phyloP scores from a whole-genome alignment of 2,797 vertebrate genomes.

The Parotocinclus haroldoi region DNA sequence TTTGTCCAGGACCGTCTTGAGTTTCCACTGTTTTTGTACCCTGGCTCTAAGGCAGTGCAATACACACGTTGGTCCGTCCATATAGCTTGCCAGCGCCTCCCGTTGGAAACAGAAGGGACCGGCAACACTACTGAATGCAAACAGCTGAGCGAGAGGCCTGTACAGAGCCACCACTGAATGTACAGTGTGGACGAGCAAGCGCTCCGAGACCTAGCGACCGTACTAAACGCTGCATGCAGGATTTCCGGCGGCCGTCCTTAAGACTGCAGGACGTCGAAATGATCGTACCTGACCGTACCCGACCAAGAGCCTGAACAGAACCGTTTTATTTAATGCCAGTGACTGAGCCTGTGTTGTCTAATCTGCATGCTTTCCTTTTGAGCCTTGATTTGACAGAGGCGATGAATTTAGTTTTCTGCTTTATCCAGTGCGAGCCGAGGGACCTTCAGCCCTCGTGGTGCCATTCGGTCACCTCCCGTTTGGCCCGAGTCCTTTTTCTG shows the following conservation, averaged over 20 bases:
- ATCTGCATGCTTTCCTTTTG: slow-evolving; percentile 64
- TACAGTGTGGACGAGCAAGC: slow-evolving; percentile 25
- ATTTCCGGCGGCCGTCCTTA: slow-evolving; percentile 30
- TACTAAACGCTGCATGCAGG: slow-evolving; percentile 24
- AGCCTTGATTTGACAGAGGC: slow-evolving; percentile 56
- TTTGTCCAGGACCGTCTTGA: slow-evolving; percentile 14
- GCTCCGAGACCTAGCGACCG: slow-evolving; percentile 8
- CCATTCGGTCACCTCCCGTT: slow-evolving; percentile 43
- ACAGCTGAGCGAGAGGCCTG: not conserved
- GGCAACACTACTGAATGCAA: slow-evolving; percentile 8
- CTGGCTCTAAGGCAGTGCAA: slow-evolving; percentile 29
- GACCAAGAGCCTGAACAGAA: slow-evolving; percentile 44
- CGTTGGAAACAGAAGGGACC: slow-evolving; percentile 10
- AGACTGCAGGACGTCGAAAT: slow-evolving; percentile 33
- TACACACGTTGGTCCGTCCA: slow-evolving; percentile 18
- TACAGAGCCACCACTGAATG: slow-evolving; percentile 27
- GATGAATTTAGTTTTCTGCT: slow-evolving; percentile 44
- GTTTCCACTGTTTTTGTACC: slow-evolving; percentile 8
- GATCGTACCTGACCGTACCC: slow-evolving; percentile 54
- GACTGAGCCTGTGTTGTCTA: slow-evolving; percentile 40
- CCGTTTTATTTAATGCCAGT: slow-evolving; percentile 57
- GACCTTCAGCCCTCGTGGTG: slow-evolving; percentile 44
- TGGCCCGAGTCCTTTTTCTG: slow-evolving; percentile 48
- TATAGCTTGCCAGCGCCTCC: slow-evolving; percentile 16
- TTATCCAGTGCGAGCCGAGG: slow-evolving; percentile 30